Percentiles rank a stretch among this genome's conserved stretches.
These are phyloP conservation scores for Ostrea denselamellosa DNA, from an alignment of 1,140 invertebrate genomes.

Conservation along the genomic window DNA sequence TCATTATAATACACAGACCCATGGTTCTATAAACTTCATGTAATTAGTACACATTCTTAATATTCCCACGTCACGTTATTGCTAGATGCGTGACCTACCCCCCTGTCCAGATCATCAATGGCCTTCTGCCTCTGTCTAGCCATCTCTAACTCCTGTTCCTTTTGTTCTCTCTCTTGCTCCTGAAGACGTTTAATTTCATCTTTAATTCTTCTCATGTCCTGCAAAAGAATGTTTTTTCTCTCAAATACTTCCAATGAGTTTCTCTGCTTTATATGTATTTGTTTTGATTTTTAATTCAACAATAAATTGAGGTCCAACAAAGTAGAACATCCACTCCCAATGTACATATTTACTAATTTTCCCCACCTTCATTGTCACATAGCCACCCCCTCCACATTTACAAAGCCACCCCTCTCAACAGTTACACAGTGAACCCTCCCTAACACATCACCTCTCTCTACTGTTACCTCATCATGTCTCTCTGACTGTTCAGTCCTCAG, in stretches of 20 bases:
- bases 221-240: conserved; percentile 14
- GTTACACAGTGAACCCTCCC: background rate
- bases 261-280: background rate
- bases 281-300: background rate
- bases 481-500: conserved; percentile 62
- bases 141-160: conserved; percentile 72
- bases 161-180: conserved; percentile 67
- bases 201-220: conserved; percentile 66
- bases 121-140: conserved; percentile 72
- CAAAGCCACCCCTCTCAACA: background rate
- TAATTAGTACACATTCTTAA: too few species aligned
- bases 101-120: conserved; percentile 75
- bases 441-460: background rate
- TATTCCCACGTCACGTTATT: too few species aligned
- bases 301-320: too few species aligned
- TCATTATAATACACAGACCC: too few species aligned
- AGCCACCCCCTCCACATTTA: background rate
- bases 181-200: conserved; percentile 67
- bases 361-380: too few species aligned
- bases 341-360: too few species aligned
- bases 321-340: too few species aligned
- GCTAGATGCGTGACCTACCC: conserved; percentile 60
- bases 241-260: too few species aligned
- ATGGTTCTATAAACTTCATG: too few species aligned
- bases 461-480: background rate